Evolutionary conservation across 2,888 invertebrate species (phyloP).

Genomic region (Plutella xylostella): DNA sequence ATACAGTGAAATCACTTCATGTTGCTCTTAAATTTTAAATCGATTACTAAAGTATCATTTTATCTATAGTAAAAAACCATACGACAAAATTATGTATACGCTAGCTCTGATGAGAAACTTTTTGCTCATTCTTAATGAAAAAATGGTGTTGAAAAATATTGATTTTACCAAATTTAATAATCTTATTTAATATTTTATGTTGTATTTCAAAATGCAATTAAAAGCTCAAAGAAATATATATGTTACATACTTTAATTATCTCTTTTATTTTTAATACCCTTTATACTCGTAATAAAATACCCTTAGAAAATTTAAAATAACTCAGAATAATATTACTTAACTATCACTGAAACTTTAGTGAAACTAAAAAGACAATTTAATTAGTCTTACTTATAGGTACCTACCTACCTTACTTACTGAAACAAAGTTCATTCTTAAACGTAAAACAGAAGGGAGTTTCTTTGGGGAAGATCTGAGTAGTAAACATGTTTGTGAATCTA

Average conservation of each 20-base stretch:
- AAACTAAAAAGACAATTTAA: too few relatives aligned
- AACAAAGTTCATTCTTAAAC: too few relatives aligned
- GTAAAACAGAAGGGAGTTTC: too few relatives aligned
- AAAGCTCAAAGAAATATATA: slow-evolving; percentile 89
- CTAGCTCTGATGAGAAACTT: slow-evolving; percentile 73
- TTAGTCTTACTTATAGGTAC: too few relatives aligned
- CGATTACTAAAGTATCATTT: slow-evolving; percentile 69
- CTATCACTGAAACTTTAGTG: too few relatives aligned
- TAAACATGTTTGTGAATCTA: too few relatives aligned
- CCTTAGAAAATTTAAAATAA: too few relatives aligned
- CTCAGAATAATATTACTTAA: too few relatives aligned
- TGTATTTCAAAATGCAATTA: slow-evolving; percentile 88
- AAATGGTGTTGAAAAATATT: slow-evolving; percentile 71
- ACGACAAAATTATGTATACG: slow-evolving; percentile 83
- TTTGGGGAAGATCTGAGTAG: too few relatives aligned
- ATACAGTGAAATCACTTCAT: slow-evolving; percentile 1
- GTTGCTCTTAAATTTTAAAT: slow-evolving; percentile 42
- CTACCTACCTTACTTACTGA: too few relatives aligned
- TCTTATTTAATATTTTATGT: slow-evolving; percentile 86
- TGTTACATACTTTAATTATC: slow-evolving; percentile 76
- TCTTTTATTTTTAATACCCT: slow-evolving; percentile 47
- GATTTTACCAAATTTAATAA: slow-evolving; percentile 82
- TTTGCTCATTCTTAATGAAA: slow-evolving; percentile 73
- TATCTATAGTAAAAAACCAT: slow-evolving; percentile 68
- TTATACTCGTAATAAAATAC: too few relatives aligned